phyloP scores from a whole-genome alignment of 1,140 invertebrate species.

The Bombyx mandarina region DNA sequence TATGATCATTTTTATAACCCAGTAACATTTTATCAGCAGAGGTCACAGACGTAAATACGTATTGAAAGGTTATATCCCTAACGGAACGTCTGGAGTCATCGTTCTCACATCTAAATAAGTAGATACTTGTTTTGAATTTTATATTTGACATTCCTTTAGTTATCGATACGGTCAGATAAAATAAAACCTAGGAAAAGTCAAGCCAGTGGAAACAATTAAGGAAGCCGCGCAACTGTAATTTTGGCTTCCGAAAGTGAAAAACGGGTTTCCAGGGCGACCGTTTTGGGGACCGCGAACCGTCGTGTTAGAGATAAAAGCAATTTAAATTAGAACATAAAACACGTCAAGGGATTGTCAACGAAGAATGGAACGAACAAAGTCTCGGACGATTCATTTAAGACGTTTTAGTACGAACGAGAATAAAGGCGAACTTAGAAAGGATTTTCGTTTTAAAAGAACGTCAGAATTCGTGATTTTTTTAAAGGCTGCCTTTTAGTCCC shows the following conservation, averaged over 20 bases:
- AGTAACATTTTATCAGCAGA: too few species aligned
- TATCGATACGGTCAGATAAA: neutral
- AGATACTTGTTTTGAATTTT: too few species aligned
- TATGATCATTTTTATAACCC: too few species aligned
- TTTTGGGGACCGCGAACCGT: conserved; percentile 25
- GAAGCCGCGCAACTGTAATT: conserved; percentile 21
- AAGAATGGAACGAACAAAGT: conserved; percentile 28
- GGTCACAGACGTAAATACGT: too few species aligned
- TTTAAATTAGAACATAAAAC: conserved; percentile 62
- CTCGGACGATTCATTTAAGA: conserved; percentile 47
- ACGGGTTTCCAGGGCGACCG: conserved; percentile 23
- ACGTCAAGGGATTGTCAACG: conserved; percentile 53
- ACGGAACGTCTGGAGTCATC: too few species aligned
- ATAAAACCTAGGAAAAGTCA: conserved; percentile 1
- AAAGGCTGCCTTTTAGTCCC: neutral
- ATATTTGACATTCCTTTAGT: too few species aligned
- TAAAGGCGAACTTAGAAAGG: conserved; percentile 35
- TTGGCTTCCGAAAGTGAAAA: conserved; percentile 31
- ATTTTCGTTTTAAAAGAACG: conserved; percentile 41
- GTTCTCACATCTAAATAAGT: too few species aligned
- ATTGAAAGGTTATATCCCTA: too few species aligned
- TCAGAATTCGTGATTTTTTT: conserved; percentile 7
- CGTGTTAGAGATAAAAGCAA: conserved; percentile 46
- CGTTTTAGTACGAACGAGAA: conserved; percentile 31
- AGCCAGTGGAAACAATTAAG: conserved; percentile 26